These are phyloP conservation scores for Tenebrosternarchus preto DNA, from an alignment of 2,113 vertebrate species.

Conservation along the genomic window DNA sequence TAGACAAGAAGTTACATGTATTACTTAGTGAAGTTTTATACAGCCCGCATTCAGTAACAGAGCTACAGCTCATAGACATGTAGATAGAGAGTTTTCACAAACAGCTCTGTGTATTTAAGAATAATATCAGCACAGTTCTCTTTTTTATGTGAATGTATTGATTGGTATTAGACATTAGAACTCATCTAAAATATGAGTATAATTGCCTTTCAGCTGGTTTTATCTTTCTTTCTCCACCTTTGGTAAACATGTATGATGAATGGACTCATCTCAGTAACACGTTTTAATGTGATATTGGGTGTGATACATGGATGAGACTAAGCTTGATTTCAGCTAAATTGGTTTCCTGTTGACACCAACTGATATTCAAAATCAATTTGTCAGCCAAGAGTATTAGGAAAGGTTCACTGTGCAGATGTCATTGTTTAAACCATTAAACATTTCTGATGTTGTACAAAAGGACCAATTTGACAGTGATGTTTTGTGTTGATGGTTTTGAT, in stretches of 20 bases:
- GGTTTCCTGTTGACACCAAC: neutral
- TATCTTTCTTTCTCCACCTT: too few species aligned
- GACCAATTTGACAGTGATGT: conserved; percentile 13
- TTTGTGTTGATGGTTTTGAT: conserved; percentile 30
- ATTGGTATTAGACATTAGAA: neutral
- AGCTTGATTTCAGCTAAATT: neutral
- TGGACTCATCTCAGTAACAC: neutral
- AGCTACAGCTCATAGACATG: too few species aligned
- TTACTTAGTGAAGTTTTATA: neutral
- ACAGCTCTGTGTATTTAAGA: neutral
- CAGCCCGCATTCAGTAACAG: neutral
- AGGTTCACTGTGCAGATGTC: conserved; percentile 5
- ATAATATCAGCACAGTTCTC: neutral
- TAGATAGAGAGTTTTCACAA: neutral
- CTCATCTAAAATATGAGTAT: neutral
- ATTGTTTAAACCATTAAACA: neutral
- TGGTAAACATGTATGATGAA: neutral
- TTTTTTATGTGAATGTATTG: neutral
- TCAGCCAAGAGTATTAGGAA: neutral
- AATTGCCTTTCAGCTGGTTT: neutral
- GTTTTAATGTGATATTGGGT: neutral
- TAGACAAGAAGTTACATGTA: neutral
- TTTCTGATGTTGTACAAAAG: conserved; percentile 16
- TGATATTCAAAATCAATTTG: neutral
- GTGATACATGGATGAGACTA: neutral